phyloP scores from a whole-genome alignment of 2,113 vertebrate species.

The Dermatemys mawii region DNA sequence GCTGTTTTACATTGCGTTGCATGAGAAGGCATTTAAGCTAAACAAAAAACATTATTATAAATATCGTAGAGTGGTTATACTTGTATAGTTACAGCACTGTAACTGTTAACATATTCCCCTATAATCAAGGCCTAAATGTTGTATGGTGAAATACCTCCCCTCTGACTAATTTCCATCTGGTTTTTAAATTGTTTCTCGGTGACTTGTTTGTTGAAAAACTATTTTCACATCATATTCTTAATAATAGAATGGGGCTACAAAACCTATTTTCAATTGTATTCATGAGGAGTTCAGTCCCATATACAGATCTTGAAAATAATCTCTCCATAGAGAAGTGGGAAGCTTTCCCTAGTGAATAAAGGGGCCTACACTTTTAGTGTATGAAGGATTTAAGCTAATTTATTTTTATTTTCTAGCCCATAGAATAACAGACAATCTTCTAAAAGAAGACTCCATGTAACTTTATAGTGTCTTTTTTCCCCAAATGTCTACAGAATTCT shows the following conservation, averaged over 20 bases:
- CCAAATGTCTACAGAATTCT: fast-evolving
- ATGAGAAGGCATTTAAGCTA: not conserved
- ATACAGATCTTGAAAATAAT: not conserved
- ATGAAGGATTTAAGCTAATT: not conserved
- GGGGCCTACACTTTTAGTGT: not conserved
- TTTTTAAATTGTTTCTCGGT: not conserved
- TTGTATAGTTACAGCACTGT: not conserved
- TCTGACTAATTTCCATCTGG: not conserved
- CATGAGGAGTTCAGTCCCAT: not conserved
- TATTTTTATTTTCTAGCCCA: not conserved
- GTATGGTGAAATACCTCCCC: not conserved
- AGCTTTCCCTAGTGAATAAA: not conserved
- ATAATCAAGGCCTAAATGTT: not conserved
- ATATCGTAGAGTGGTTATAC: not conserved
- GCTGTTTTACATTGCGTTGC: not conserved
- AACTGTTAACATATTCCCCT: not conserved
- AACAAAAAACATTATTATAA: not conserved
- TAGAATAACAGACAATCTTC: not conserved
- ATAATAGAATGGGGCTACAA: not conserved
- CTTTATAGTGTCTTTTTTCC: not conserved
- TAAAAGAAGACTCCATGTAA: not conserved
- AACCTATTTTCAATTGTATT: not conserved
- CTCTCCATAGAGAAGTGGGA: not conserved
- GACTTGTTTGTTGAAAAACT: not conserved
- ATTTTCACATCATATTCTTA: not conserved